Percentiles rank a stretch among this genome's conserved stretches.
These are phyloP conservation scores for Pseudoatta argentina DNA, from an alignment of 1,140 invertebrate species.

Conservation along the genomic window DNA sequence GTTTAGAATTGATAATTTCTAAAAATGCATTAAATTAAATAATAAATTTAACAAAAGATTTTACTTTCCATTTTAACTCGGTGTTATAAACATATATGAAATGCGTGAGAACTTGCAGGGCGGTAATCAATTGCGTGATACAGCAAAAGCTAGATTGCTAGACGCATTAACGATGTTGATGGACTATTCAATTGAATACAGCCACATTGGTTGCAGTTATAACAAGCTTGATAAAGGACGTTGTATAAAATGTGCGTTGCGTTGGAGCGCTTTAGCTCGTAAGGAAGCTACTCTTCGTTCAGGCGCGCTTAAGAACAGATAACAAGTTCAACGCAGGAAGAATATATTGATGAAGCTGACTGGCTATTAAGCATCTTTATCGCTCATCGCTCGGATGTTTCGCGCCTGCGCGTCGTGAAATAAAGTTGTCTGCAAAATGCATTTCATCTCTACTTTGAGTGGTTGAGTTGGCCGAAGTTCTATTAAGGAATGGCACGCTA, in stretches of 20 bases:
- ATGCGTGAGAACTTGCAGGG: conserved; percentile 10
- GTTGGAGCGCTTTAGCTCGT: neutral
- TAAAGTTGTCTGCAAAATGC: conserved; percentile 59
- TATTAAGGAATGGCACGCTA: conserved; percentile 68
- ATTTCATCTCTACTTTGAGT: conserved; percentile 48
- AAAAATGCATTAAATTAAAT: neutral
- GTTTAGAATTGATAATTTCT: neutral
- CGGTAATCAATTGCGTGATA: conserved; percentile 36
- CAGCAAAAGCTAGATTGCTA: conserved; percentile 30
- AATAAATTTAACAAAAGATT: neutral
- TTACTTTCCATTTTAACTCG: neutral
- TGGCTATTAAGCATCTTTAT: conserved; percentile 55
- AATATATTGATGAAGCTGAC: conserved; percentile 60
- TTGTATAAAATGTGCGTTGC: conserved; percentile 38
- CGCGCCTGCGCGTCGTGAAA: conserved; percentile 36
- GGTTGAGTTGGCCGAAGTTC: conserved; percentile 31
- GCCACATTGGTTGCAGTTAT: conserved; percentile 21
- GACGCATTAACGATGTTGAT: conserved; percentile 54
- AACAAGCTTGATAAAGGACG: conserved; percentile 45
- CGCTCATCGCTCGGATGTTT: conserved; percentile 27
- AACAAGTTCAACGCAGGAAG: conserved; percentile 31
- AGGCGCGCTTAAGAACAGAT: conserved; percentile 19
- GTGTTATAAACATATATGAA: conserved; percentile 17
- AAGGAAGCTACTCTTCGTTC: neutral
- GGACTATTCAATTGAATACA: conserved; percentile 49